Evolutionary conservation across 2,888 invertebrate species (phyloP).

Genomic region (Nephrotoma appendiculata): DNA sequence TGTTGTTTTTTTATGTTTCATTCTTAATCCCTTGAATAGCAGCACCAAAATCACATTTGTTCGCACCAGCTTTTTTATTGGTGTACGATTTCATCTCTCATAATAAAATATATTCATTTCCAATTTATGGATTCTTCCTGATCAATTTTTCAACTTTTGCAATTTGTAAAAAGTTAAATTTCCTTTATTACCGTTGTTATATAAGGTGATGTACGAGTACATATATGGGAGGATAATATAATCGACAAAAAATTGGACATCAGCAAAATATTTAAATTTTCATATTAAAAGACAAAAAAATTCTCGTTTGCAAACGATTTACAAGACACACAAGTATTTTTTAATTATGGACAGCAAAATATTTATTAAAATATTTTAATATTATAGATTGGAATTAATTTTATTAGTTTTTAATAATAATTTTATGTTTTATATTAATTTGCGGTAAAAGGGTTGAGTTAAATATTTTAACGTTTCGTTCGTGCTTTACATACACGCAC

Average conservation of each 20-base stretch:
- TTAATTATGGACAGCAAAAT: not conserved
- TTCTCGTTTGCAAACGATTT: not conserved
- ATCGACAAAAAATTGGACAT: not conserved
- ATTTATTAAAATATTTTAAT: not conserved
- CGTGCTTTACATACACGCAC: not conserved
- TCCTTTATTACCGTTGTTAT: not conserved
- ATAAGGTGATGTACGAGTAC: not conserved
- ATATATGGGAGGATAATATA: not conserved
- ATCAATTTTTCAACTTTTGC: not conserved
- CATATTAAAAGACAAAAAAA: too few species aligned
- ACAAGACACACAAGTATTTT: not conserved
- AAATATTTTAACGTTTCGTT: not conserved
- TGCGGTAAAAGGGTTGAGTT: not conserved
- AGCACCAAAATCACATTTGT: not conserved
- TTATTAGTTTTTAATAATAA: not conserved
- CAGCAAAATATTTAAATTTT: not conserved
- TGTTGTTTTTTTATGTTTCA: not conserved
- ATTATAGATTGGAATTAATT: not conserved
- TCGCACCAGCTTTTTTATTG: not conserved
- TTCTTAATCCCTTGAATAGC: not conserved
- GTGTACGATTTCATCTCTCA: not conserved
- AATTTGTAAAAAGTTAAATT: not conserved
- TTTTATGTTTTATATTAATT: not conserved
- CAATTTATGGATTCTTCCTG: not conserved
- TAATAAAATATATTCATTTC: not conserved